A percentile compares a stretch with the other conserved stretches of the same genome.
phyloP scores from a whole-genome alignment of 1,140 invertebrate species.

The Aplysia californica region DNA sequence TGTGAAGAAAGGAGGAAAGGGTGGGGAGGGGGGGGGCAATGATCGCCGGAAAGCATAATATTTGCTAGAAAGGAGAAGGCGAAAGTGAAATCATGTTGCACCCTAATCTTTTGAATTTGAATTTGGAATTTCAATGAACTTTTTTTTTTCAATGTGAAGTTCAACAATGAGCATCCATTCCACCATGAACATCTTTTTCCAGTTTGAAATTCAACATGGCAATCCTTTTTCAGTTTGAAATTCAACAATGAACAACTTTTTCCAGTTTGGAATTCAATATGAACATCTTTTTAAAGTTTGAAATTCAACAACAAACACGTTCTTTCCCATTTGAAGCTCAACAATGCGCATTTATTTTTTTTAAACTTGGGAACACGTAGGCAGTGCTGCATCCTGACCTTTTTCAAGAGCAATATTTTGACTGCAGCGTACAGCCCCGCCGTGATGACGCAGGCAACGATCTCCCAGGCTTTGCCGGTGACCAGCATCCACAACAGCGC shows the following conservation, averaged over 20 bases:
- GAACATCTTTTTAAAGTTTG: neutral
- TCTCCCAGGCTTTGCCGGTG: constrained; percentile 47
- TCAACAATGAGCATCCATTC: neutral
- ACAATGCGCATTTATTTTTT: neutral
- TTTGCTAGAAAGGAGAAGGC: too few species aligned
- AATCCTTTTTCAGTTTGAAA: neutral
- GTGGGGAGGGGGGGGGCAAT: too few species aligned
- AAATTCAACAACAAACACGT: neutral
- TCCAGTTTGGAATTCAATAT: neutral
- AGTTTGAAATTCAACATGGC: neutral
- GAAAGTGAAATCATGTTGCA: neutral
- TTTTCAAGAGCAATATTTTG: neutral
- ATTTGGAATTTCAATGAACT: neutral
- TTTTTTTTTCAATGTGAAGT: neutral
- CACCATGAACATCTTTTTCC: neutral
- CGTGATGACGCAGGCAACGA: neutral
- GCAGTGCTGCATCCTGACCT: neutral
- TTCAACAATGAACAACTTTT: neutral
- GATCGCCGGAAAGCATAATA: too few species aligned
- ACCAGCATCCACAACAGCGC: constrained; percentile 53
- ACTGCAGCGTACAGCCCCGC: neutral
- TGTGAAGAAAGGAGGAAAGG: too few species aligned
- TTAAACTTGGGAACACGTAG: neutral
- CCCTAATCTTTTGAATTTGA: neutral
- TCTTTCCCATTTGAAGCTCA: neutral